Evolutionary conservation across 2,113 vertebrate species (phyloP), one percentile per base, ranked within the genome.

Genomic region (Boulengeromyrus knoepffleri): DNA sequence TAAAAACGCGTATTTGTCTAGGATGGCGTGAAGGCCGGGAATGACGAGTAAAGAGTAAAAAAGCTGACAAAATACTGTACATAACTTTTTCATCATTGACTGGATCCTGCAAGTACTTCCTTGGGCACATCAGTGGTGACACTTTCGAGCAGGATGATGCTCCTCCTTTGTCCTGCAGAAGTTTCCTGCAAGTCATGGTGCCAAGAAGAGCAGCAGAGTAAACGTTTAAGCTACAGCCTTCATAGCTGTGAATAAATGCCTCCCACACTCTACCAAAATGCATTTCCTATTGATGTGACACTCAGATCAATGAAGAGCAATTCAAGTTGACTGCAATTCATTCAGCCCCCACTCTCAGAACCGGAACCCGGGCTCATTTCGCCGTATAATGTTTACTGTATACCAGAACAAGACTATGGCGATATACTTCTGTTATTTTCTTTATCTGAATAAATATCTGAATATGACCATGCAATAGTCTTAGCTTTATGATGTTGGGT

Each of bases 1-100:
- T 92, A 52, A 84, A 66, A 87, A 90, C 85, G 90, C 1, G 91
- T 92, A 90, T 91, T 87, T 90, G 90, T 89, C 91, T 88, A 46
- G 74, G 39, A 12, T 89, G 52, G 86, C 39, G 8, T 36, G 2
- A 52, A 87, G 0, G 8, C 4, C 45, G 19, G 49, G 85, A 74
- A 39, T 27, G 46, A 83, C 31, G 36, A 36, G 50, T 27, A 21
- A 36, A 31, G 52, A 36, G 50, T 27, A 21, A 36, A 31, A 42
- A 39, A 5, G n/a, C n/a, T 39, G 87, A 62, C 9, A 27, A 87
- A 52, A 49, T 47, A 56, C 8, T 89, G 31, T 36, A 15, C 66
- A 13, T 74, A 1, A 36, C 91, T 88, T 88, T 77, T 6, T 53
- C 74, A 31, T 83, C 77, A 83, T 15, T 19, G 77, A 17, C 19